These are phyloP conservation scores for Theristicus caerulescens DNA, from an alignment of 2,113 vertebrate genomes.

Conservation along the genomic window DNA sequence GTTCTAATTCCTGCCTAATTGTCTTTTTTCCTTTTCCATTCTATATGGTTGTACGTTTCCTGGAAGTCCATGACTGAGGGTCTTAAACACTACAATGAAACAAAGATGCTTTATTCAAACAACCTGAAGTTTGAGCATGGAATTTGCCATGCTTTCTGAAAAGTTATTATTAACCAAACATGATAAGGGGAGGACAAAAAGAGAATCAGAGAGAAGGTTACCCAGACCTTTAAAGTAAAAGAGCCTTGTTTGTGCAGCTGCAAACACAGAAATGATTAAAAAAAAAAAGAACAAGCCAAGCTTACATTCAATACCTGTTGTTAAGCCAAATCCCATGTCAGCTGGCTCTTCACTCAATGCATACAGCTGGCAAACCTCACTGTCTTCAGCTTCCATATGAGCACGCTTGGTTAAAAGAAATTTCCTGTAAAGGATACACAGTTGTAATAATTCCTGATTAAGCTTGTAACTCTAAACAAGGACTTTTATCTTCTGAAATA, in stretches of 20 bases:
- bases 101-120: background rate
- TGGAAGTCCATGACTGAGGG: background rate
- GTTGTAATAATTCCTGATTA: background rate
- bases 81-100: background rate
- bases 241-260: background rate
- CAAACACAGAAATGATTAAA: background rate
- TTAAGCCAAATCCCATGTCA: constrained; percentile 82
- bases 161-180: background rate
- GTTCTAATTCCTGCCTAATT: background rate
- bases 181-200: background rate
- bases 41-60: background rate
- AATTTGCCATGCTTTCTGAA: background rate
- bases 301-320: constrained; percentile 74
- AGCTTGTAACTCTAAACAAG: background rate
- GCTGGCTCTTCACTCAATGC: constrained; percentile 82
- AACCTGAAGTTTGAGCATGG: background rate
- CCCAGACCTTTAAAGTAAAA: background rate
- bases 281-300: background rate
- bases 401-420: constrained; percentile 90
- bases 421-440: constrained; percentile 78
- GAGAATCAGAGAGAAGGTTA: background rate
- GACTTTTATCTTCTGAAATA: background rate
- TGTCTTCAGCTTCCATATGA: constrained; percentile 80
- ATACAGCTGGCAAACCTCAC: constrained; percentile 87
- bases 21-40: background rate